Percentiles rank a stretch among this genome's conserved stretches.
Conservation (phyloP, 1,140 invertebrate genomes). For the Tetramorium simillimum region DNA sequence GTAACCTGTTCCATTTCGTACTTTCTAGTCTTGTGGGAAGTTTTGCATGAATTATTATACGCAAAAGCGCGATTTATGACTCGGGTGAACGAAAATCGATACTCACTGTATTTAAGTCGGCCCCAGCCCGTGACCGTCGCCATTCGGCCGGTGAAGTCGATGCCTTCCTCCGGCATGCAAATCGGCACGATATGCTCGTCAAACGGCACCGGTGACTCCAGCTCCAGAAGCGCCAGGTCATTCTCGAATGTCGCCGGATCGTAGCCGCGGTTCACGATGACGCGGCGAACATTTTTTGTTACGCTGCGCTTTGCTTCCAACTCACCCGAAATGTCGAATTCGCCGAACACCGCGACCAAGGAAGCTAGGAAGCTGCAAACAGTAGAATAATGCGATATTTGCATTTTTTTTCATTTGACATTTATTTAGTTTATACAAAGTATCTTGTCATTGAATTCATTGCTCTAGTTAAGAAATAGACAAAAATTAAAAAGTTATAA, state of each 20-base stretch:
- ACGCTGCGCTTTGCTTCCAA: conserved; percentile 91
- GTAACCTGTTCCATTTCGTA: conserved; percentile 49
- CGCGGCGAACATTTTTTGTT: conserved; percentile 93
- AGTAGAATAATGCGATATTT: conserved; percentile 1
- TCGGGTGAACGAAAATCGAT: conserved; percentile 8
- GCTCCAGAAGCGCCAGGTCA: conserved; percentile 93
- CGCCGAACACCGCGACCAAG: conserved; percentile 95
- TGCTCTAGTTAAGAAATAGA: background rate
- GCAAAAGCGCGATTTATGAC: background rate
- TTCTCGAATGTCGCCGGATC: conserved; percentile 96
- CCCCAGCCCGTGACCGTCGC: conserved; percentile 94
- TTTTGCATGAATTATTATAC: background rate
- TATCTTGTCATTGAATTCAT: background rate
- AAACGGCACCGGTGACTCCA: conserved; percentile 93
- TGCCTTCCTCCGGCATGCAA: conserved; percentile 94
- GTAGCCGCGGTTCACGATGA: conserved; percentile 95
- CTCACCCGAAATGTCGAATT: conserved; percentile 95
- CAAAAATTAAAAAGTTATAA: background rate
- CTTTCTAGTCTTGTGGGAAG: conserved; percentile 39
- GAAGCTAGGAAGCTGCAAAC: conserved; percentile 93
- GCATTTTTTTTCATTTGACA: background rate
- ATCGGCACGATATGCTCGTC: conserved; percentile 96
- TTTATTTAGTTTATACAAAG: background rate
- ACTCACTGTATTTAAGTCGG: conserved; percentile 87
- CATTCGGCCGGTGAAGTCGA: conserved; percentile 93